Percentiles rank a stretch among this genome's conserved stretches.
phyloP scores from a whole-genome alignment of 2,888 invertebrate species.

The Panopea generosa region DNA sequence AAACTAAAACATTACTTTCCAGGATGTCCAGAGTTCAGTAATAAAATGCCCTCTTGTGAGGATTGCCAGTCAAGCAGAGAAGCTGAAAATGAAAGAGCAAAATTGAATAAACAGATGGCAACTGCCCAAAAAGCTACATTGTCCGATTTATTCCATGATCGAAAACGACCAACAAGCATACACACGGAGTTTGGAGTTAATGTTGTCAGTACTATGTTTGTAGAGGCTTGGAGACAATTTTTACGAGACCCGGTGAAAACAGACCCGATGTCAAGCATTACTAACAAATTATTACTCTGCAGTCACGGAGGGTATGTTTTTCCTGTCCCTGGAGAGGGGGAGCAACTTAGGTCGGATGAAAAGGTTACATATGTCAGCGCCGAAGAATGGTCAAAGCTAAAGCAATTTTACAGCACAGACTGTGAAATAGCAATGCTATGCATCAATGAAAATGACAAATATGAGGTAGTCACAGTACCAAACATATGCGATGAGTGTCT shows the following conservation, averaged over 20 bases:
- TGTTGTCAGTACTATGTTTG: conserved; percentile 83
- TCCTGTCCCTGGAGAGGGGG: conserved; percentile 66
- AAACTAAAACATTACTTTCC: conserved; percentile 86
- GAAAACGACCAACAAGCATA: conserved; percentile 81
- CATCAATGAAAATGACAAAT: conserved; percentile 61
- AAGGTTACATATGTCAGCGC: conserved; percentile 72
- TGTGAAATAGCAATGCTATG: conserved; percentile 68
- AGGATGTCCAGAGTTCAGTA: conserved; percentile 78
- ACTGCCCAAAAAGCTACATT: conserved; percentile 84
- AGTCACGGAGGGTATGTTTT: conserved; percentile 79
- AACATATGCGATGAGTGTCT: conserved; percentile 81
- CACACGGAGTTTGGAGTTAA: conserved; percentile 63
- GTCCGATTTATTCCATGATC: conserved; percentile 82
- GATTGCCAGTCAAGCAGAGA: conserved; percentile 74
- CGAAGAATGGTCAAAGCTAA: conserved; percentile 76
- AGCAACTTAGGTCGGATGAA: conserved; percentile 48
- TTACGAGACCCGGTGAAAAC: conserved; percentile 80
- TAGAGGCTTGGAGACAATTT: conserved; percentile 85
- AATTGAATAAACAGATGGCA: conserved; percentile 72
- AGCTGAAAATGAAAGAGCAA: conserved; percentile 63
- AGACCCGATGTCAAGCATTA: conserved; percentile 70
- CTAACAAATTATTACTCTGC: conserved; percentile 79
- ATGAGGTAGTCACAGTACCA: conserved; percentile 58
- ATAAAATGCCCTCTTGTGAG: conserved; percentile 71
- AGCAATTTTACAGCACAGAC: conserved; percentile 71